Evolutionary conservation across 2,113 vertebrate species (phyloP).

Genomic region (Nycticorax nycticorax): DNA sequence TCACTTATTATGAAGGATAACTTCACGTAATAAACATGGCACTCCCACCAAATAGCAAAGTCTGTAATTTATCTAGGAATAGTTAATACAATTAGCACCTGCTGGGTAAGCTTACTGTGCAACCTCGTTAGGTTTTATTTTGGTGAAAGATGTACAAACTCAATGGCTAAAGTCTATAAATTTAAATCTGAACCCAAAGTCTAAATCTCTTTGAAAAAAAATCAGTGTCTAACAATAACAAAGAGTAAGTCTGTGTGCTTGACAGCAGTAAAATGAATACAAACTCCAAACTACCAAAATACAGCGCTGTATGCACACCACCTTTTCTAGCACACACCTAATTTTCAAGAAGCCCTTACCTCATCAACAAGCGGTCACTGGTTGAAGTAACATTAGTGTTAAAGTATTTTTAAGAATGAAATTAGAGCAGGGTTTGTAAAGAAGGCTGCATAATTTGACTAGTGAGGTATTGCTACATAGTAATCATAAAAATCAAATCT

Average conservation of each 20-base stretch:
- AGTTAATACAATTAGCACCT: neutral
- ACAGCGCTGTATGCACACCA: neutral
- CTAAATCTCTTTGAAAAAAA: neutral
- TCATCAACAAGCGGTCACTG: neutral
- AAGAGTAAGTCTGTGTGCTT: neutral
- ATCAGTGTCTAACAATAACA: neutral
- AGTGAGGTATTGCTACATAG: neutral
- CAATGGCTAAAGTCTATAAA: neutral
- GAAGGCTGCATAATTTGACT: neutral
- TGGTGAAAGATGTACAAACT: neutral
- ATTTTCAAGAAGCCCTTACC: neutral
- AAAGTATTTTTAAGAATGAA: neutral
- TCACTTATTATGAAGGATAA: neutral
- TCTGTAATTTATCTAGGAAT: neutral
- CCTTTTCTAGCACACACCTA: accelerated
- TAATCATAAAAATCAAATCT: neutral
- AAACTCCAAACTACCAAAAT: neutral
- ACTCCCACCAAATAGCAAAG: neutral
- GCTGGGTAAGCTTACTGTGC: neutral
- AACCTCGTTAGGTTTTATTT: neutral
- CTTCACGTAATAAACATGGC: neutral
- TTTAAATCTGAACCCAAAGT: neutral
- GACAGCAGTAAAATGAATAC: neutral
- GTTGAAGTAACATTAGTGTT: neutral
- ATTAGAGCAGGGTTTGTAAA: neutral